Evolutionary conservation across 2,888 invertebrate species (phyloP).

Genomic region (Alviniconcha strummeri): DNA sequence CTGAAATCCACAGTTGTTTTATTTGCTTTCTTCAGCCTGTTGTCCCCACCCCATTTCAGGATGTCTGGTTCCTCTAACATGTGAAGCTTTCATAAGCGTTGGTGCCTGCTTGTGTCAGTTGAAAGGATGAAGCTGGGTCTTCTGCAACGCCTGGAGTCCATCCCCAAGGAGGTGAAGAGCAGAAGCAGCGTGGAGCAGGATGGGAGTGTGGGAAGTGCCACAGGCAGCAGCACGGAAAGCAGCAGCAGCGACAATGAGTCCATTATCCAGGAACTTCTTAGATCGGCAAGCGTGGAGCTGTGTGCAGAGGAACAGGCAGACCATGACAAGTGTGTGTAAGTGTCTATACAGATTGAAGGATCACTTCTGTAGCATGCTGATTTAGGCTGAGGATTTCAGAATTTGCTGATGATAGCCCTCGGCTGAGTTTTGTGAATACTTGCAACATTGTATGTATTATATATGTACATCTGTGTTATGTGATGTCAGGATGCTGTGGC

Average conservation of each 20-base stretch:
- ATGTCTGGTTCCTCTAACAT: background rate
- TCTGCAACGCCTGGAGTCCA: conserved; percentile 11
- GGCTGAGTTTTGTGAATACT: too few species aligned
- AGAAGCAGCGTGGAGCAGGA: too few species aligned
- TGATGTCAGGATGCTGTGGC: too few species aligned
- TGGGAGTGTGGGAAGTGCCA: background rate
- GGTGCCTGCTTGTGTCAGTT: background rate
- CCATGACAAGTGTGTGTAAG: background rate
- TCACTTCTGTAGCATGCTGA: too few species aligned
- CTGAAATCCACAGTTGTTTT: too few species aligned
- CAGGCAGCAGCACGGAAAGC: background rate
- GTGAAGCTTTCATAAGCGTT: background rate
- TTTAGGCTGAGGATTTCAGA: too few species aligned
- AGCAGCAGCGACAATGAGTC: conserved; percentile 25
- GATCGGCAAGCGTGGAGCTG: background rate
- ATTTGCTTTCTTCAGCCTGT: too few species aligned
- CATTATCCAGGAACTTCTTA: conserved; percentile 16
- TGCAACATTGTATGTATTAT: too few species aligned
- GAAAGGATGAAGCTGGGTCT: background rate
- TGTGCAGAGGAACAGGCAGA: background rate
- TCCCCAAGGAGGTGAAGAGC: background rate
- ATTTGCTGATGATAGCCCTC: too few species aligned
- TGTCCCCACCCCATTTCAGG: too few species aligned
- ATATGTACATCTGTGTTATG: too few species aligned
- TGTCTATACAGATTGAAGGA: too few species aligned